Evolutionary conservation across 2,113 vertebrate species (phyloP).

Genomic region (Malurus elegans): DNA sequence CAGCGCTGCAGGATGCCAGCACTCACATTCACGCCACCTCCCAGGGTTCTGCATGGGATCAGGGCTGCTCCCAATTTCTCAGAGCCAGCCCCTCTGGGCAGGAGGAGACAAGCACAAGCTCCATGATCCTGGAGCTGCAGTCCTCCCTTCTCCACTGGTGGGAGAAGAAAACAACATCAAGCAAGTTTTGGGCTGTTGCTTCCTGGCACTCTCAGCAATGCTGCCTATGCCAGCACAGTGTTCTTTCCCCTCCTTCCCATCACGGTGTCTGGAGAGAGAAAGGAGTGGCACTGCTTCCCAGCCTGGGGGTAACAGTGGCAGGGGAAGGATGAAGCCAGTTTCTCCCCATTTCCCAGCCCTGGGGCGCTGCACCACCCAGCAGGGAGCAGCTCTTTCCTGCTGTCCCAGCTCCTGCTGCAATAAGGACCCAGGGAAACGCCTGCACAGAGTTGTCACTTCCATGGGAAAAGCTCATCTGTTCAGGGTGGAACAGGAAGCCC

Average conservation of each 20-base stretch:
- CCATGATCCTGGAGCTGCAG: accelerated
- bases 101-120: not conserved
- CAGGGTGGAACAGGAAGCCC: not conserved
- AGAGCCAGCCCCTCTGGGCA: not conserved
- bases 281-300: not conserved
- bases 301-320: not conserved
- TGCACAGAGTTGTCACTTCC: not conserved
- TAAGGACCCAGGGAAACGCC: not conserved
- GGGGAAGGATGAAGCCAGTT: not conserved
- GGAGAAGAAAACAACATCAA: not conserved
- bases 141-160: not conserved
- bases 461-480: not conserved
- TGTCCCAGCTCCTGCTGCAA: not conserved
- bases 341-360: not conserved
- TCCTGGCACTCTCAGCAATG: not conserved
- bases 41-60: accelerated
- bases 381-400: not conserved
- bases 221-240: not conserved
- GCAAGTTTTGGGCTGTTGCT: not conserved
- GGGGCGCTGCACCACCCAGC: not conserved
- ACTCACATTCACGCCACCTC: accelerated
- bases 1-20: not conserved
- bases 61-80: not conserved
- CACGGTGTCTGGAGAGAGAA: not conserved
- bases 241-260: not conserved